phyloP scores from a whole-genome alignment of 2,113 vertebrate genomes.

The Heterocephalus glaber region DNA sequence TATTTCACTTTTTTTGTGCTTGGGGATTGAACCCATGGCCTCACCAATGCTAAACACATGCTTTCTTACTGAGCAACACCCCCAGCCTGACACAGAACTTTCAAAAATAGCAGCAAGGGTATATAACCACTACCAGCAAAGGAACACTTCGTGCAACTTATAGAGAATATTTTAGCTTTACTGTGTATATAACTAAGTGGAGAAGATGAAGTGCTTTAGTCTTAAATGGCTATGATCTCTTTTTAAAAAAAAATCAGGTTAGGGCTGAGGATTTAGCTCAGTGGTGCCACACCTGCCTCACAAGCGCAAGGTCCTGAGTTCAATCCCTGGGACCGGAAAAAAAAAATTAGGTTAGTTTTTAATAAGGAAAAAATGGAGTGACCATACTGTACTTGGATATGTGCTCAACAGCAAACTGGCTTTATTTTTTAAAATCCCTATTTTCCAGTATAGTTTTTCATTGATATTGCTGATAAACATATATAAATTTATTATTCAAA shows the following conservation, averaged over 20 bases:
- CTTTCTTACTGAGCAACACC: background rate
- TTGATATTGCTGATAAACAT: background rate
- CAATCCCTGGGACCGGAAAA: too few species aligned
- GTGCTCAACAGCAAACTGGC: background rate
- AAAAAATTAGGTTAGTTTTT: background rate
- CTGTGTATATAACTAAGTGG: background rate
- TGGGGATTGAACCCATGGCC: background rate
- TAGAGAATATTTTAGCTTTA: background rate
- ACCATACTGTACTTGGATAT: background rate
- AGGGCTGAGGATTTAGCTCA: too few species aligned
- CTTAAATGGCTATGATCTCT: background rate
- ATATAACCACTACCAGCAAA: background rate
- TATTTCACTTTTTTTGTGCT: background rate
- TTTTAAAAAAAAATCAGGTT: background rate
- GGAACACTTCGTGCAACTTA: background rate
- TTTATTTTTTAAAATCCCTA: background rate
- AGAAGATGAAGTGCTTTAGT: background rate
- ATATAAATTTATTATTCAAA: constrained; percentile 29
- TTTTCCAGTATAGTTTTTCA: constrained; percentile 2
- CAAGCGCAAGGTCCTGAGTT: too few species aligned
- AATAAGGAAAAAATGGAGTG: constrained; percentile 11
- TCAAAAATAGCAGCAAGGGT: background rate
- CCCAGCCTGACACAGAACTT: background rate
- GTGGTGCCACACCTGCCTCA: too few species aligned
- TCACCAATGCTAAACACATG: background rate